Percentiles rank a stretch among this genome's conserved stretches.
These are phyloP conservation scores for Mixornis gularis DNA, from an alignment of 2,113 vertebrate species.

Conservation along the genomic window DNA sequence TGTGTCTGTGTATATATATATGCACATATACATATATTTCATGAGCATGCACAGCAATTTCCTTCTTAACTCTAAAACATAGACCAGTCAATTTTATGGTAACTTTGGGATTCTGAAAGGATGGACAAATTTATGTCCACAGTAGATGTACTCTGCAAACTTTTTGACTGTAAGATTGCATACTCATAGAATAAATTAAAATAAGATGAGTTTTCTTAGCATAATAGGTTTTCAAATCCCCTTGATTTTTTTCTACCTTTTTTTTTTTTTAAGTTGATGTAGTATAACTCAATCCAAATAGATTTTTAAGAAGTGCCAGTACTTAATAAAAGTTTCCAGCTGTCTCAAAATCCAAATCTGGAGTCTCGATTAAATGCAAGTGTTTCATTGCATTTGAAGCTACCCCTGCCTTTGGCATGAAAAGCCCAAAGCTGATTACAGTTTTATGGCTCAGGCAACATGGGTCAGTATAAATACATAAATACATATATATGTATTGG, in stretches of 20 bases:
- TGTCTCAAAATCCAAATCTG: conserved; percentile 38
- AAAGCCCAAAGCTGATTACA: neutral
- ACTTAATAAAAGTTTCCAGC: conserved; percentile 63
- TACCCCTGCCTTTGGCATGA: conserved; percentile 10
- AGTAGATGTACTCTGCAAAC: neutral
- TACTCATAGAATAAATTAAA: neutral
- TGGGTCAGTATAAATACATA: neutral
- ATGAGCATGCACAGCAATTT: neutral
- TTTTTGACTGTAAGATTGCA: neutral
- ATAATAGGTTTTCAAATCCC: neutral
- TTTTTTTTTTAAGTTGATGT: neutral
- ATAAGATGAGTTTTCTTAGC: neutral
- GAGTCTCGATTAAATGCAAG: conserved; percentile 15
- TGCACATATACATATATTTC: neutral
- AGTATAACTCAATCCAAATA: conserved; percentile 19
- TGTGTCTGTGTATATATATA: neutral
- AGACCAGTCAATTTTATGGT: neutral
- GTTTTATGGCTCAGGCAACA: neutral
- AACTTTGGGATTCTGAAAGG: neutral
- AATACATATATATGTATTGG: neutral
- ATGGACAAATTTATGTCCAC: neutral
- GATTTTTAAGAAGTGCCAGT: conserved; percentile 46
- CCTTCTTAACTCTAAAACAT: neutral
- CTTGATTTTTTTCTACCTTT: neutral
- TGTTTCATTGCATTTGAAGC: neutral